A percentile compares a stretch with the other conserved stretches of the same genome.
Evolutionary conservation across 2,113 vertebrate genomes (phyloP).

Genomic region (Gopherus evgoodei): DNA sequence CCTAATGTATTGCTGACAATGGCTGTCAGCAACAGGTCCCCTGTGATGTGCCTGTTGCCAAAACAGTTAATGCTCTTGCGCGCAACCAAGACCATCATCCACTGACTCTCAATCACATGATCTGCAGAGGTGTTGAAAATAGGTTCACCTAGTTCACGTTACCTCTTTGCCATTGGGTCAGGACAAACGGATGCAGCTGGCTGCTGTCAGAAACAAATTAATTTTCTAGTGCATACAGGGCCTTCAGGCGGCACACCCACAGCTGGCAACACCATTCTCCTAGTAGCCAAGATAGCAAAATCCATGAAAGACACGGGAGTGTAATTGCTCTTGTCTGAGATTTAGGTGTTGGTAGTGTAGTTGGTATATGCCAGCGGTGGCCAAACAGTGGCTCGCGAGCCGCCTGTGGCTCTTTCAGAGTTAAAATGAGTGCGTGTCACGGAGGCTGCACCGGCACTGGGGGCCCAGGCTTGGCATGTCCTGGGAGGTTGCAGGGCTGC

Average conservation of each 20-base stretch:
- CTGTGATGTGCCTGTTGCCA: not conserved
- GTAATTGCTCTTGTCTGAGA: not conserved
- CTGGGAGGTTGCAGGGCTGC: too few relatives aligned
- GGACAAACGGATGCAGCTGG: not conserved
- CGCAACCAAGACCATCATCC: not conserved
- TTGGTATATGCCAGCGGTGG: too few relatives aligned
- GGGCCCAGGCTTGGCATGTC: too few relatives aligned
- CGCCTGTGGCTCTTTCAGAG: too few relatives aligned
- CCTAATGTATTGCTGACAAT: not conserved
- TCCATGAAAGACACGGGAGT: not conserved
- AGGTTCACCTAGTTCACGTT: not conserved
- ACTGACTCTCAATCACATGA: not conserved
- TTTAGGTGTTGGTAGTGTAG: not conserved
- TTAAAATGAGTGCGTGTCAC: too few relatives aligned
- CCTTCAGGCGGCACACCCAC: not conserved
- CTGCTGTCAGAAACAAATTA: not conserved
- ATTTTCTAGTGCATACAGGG: not conserved
- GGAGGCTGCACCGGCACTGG: too few relatives aligned
- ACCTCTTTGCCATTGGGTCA: not conserved
- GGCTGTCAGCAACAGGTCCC: not conserved
- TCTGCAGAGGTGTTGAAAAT: not conserved
- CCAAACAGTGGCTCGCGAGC: too few relatives aligned
- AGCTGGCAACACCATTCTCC: not conserved
- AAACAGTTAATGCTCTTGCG: rapidly evolving
- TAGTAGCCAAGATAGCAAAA: not conserved